phyloP scores from a whole-genome alignment of 1,140 invertebrate species.

The Hyphantria cunea region DNA sequence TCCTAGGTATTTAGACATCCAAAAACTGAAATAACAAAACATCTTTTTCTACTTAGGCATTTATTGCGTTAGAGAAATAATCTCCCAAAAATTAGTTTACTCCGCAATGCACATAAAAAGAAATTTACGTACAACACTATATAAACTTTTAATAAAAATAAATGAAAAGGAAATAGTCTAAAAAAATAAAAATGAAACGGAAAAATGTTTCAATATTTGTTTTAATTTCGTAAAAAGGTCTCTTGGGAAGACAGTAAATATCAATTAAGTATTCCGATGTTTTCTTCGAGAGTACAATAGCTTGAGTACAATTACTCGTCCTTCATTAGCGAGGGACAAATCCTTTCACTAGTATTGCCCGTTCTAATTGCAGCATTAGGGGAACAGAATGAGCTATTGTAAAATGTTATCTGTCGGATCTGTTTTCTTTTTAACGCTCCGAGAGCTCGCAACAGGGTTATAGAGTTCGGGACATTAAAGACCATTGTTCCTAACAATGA shows the following conservation, averaged over 20 bases:
- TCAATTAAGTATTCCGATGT: conserved; percentile 42
- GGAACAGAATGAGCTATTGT: conserved; percentile 68
- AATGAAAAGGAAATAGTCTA: conserved; percentile 21
- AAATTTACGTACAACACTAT: conserved; percentile 13
- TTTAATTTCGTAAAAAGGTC: conserved; percentile 37
- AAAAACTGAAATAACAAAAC: conserved; percentile 20
- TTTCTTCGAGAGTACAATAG: conserved; percentile 38
- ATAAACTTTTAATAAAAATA: conserved; percentile 20
- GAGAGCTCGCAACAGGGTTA: conserved; percentile 47
- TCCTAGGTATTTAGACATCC: background rate
- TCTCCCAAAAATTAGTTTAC: conserved; percentile 15
- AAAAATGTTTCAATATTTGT: conserved; percentile 33
- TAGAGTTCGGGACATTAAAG: conserved; percentile 45
- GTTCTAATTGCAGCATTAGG: conserved; percentile 73
- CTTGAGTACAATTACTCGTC: conserved; percentile 39
- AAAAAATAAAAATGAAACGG: conserved; percentile 11
- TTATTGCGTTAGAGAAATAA: conserved; percentile 11
- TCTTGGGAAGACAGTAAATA: conserved; percentile 33
- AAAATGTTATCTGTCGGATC: conserved; percentile 51
- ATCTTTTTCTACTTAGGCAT: conserved; percentile 12
- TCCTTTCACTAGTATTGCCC: conserved; percentile 67
- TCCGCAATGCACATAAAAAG: conserved; percentile 16
- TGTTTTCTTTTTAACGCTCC: conserved; percentile 64
- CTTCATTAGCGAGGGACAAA: conserved; percentile 61
- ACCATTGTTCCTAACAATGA: conserved; percentile 40